Evolutionary conservation across 2,888 invertebrate genomes (phyloP), one percentile per base, ranked within the genome.

Genomic region (Drosophila quinaria): DNA sequence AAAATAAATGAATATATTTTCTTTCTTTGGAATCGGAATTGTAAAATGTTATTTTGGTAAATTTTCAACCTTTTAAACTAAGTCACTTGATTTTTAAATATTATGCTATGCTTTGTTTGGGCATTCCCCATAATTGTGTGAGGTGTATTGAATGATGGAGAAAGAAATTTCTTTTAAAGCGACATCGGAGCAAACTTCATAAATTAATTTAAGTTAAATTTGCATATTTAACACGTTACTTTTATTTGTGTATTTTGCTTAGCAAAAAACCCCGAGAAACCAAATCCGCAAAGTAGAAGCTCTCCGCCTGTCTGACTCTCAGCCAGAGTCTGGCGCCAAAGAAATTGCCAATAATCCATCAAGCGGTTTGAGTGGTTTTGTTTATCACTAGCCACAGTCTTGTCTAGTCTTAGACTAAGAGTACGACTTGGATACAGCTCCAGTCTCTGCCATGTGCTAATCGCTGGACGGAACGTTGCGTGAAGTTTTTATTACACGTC

Each of bases 321-420:
- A 13, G 37, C 2, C 39, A 46, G 37, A 10, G 69, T 74, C 77
- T 89, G 89, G 90, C 90, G 89, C 90, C 90, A 87, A 81, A 80
- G 83, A 90, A 87, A 90, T 85, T 85, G 71, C 61, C 77, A 81
- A 74, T 77, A 78, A 89, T 90, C 80, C 76, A 90, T 89, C 87
- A 90, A 72, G 65, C 58, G 60, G 52, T 70, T 69, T 65, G 74
- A 80, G 69, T 69, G 65, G 62, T 74, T 77, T 74, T 74, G 50
- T 65, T 70, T 74, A 74, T 78, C 79, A 70, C 54, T 25, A 25
- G 22, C 22, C 13, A 44, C 22, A 44, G 22, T n/a, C 22, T 51
- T n/a, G 47, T 41, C 31, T 10, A 29, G 52, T 39, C 19, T 44
- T 9, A 29, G 54, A 22, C 29, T 41, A 22, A 9, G 35, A 19